Percentiles rank a stretch among this genome's conserved stretches.
Evolutionary conservation across 2,888 invertebrate species (phyloP).

Genomic region (Nemotelus pantherinus): DNA sequence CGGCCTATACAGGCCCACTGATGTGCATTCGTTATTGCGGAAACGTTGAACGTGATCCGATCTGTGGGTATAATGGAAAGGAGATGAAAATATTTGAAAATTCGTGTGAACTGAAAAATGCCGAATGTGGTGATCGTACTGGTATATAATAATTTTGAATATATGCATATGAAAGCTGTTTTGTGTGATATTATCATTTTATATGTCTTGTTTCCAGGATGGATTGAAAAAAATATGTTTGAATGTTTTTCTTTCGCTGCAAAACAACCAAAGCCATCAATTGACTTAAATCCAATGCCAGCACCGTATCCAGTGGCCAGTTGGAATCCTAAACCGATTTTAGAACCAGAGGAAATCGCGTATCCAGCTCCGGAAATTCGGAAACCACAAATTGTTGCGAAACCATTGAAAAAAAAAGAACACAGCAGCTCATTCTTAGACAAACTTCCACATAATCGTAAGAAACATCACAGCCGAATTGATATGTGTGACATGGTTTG

Average conservation of each 20-base stretch:
- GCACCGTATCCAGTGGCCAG: background rate
- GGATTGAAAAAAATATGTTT: background rate
- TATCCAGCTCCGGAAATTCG: background rate
- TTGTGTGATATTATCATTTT: background rate
- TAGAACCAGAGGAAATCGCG: background rate
- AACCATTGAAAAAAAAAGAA: background rate
- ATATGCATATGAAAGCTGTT: background rate
- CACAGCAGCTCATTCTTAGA: background rate
- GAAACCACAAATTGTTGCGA: background rate
- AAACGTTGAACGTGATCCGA: background rate
- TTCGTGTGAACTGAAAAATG: slow-evolving; percentile 25
- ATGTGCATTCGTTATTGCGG: slow-evolving; percentile 30
- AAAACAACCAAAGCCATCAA: too few species aligned
- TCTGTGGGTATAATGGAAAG: slow-evolving; percentile 28
- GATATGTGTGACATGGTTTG: slow-evolving; percentile 7
- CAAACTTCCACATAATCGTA: background rate
- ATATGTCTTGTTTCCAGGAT: background rate
- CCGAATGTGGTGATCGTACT: slow-evolving; percentile 11
- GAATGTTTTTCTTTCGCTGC: background rate
- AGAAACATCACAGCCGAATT: background rate
- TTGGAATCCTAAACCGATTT: background rate
- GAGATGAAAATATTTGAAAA: slow-evolving; percentile 26
- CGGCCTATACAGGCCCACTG: slow-evolving; percentile 18
- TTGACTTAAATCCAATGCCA: background rate
- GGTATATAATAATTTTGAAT: background rate